Conservation (phyloP, 2,888 invertebrate genomes). For the Volucella inanis region DNA sequence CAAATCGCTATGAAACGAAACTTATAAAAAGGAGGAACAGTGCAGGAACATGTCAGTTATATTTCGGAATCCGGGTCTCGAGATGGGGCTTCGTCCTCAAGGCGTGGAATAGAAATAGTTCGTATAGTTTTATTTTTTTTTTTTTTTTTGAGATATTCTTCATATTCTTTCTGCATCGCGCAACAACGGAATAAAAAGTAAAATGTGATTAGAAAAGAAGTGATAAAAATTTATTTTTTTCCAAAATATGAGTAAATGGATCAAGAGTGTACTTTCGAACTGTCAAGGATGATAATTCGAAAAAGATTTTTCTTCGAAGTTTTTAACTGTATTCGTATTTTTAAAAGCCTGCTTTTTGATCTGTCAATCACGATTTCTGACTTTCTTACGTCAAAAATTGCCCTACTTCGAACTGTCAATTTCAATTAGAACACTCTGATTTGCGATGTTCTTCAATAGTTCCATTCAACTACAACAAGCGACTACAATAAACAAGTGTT, state of each 20-base stretch:
- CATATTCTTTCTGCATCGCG: conserved; percentile 11
- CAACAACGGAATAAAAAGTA: conserved; percentile 18
- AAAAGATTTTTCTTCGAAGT: not conserved
- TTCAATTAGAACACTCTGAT: not conserved
- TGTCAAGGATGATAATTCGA: too few relatives aligned
- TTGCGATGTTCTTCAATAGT: not conserved
- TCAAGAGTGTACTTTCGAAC: conserved; percentile 18
- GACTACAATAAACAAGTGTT: not conserved
- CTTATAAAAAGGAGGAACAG: conserved; percentile 67
- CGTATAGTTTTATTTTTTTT: conserved; percentile 2
- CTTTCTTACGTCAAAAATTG: not conserved
- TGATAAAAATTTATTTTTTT: not conserved
- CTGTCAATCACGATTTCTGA: not conserved
- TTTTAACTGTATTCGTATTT: not conserved
- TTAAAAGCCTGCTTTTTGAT: not conserved
- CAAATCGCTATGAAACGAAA: conserved; percentile 49
- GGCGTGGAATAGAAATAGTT: conserved; percentile 42
- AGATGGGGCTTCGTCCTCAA: conserved; percentile 65
- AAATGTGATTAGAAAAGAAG: conserved; percentile 26
- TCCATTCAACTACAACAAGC: too few relatives aligned
- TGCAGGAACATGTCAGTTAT: conserved; percentile 60
- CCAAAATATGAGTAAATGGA: conserved; percentile 2
- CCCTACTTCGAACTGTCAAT: conserved; percentile 8
- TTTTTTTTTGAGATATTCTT: conserved; percentile 2
- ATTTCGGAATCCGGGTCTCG: conserved; percentile 68